Conservation (phyloP, 1,140 invertebrate species). For the Diabrotica virgifera region DNA sequence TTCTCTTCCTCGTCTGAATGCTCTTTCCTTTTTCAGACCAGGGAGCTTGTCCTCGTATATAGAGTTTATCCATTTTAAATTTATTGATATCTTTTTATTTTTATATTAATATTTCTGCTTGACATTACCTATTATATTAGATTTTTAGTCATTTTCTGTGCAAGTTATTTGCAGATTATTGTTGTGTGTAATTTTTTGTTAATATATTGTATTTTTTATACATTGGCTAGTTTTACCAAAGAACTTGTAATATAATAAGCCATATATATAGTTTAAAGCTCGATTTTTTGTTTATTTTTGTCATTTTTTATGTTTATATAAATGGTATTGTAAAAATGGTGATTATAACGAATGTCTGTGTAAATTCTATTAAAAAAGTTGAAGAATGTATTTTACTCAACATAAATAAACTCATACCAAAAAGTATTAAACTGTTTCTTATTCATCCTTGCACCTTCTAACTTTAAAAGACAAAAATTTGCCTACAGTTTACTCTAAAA, state of each 20-base stretch:
- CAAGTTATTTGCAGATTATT: constrained; percentile 25
- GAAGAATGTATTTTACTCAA: constrained; percentile 47
- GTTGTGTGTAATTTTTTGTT: constrained; percentile 36
- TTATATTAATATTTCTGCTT: constrained; percentile 22
- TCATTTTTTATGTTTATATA: constrained; percentile 35
- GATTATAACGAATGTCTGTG: constrained; percentile 42
- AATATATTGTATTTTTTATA: constrained; percentile 35
- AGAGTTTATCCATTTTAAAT: constrained; percentile 4
- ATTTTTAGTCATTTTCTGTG: constrained; percentile 26
- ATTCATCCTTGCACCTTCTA: too few species aligned
- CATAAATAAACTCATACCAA: constrained; percentile 30
- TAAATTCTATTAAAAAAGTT: constrained; percentile 43
- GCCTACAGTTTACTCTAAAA: too few species aligned
- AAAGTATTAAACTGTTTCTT: neutral
- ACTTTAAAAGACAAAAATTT: too few species aligned
- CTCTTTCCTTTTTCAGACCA: constrained; percentile 21
- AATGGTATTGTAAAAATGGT: constrained; percentile 42
- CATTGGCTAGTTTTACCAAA: constrained; percentile 47
- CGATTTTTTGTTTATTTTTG: constrained; percentile 36
- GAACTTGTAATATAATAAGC: constrained; percentile 45
- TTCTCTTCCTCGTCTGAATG: constrained; percentile 21
- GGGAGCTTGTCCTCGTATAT: constrained; percentile 10
- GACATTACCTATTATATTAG: neutral
- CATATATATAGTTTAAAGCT: constrained; percentile 33
- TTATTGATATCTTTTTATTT: constrained; percentile 21